Evolutionary conservation across 2,113 vertebrate genomes (phyloP), one percentile per base, ranked within the genome.

Genomic region (Motacilla tschutschensis): DNA sequence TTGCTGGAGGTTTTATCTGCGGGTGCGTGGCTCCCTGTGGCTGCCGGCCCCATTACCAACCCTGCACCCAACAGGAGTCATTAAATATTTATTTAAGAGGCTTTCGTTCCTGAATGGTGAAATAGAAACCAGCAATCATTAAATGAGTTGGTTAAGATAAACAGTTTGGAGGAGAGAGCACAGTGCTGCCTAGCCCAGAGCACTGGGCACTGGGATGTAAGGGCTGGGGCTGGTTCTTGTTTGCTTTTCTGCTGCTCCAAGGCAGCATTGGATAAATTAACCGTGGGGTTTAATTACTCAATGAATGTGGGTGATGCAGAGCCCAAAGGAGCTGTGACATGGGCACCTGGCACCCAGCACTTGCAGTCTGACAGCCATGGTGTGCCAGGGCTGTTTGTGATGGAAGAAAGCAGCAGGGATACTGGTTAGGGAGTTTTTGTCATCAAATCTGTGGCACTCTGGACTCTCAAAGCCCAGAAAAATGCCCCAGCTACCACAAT

Each of bases 71-170:
- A 44, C 0, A 77, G 67, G 22, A 43, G 25, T 16, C 60, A 80
- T 77, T 33, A 87, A 93, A 87, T 77, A 88, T 87, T 85, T 91
- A 92, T 88, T 91, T 64, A 48, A 71, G 77, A 66, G 57, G 41
- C 35, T 92, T 91, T 82, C n/a, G 3, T 66, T 59, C 29, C 76
- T 71, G 60, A 71, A 38, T 0, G n/a, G 69, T 8, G 53, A 77
- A 90, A 88, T 3, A 76, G 64, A 86, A 93, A 74, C 18, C 1
- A 5, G 72, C 63, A 66, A 35, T 43, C 54, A 85, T 86, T 66
- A 80, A 82, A 85, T 26, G 60, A 41, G 25, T 79, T 67, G 58
- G 70, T 83, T 77, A 77, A 80, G 77, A 59, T 17, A 87, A 92
- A 74, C 44, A 70, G 33, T 44, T 47, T 59, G 29, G 36, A 80